Conservation (phyloP, 2,113 vertebrate species). For the Perca schrenkii region DNA sequence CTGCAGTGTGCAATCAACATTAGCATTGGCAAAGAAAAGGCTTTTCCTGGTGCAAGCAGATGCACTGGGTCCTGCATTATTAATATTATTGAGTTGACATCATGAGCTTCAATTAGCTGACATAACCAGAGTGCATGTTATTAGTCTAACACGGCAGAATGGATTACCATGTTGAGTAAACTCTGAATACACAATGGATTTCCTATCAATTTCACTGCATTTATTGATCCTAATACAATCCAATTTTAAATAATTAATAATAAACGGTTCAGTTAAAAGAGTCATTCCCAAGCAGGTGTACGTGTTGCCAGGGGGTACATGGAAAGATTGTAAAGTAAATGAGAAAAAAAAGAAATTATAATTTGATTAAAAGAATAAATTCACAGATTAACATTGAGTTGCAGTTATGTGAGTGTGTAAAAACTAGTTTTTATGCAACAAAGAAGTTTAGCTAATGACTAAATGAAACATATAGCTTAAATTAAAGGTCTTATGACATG, state of each 20-base stretch:
- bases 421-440: too few species aligned
- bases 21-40: neutral
- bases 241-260: neutral
- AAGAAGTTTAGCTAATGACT: too few species aligned
- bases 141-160: neutral
- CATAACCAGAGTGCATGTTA: neutral
- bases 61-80: constrained; percentile 23
- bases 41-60: neutral
- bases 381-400: too few species aligned
- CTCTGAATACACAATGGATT: neutral
- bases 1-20: neutral
- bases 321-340: too few species aligned
- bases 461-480: too few species aligned
- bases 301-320: too few species aligned
- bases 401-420: too few species aligned
- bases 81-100: constrained; percentile 19
- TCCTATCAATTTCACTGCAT: neutral
- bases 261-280: neutral
- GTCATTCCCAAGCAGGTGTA: too few species aligned
- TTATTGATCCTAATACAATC: neutral
- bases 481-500: too few species aligned
- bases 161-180: neutral
- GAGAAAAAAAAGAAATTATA: too few species aligned
- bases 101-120: constrained; percentile 20
- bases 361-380: too few species aligned